phyloP scores from a whole-genome alignment of 1,140 invertebrate species.

The Lasioglossum baleicum region DNA sequence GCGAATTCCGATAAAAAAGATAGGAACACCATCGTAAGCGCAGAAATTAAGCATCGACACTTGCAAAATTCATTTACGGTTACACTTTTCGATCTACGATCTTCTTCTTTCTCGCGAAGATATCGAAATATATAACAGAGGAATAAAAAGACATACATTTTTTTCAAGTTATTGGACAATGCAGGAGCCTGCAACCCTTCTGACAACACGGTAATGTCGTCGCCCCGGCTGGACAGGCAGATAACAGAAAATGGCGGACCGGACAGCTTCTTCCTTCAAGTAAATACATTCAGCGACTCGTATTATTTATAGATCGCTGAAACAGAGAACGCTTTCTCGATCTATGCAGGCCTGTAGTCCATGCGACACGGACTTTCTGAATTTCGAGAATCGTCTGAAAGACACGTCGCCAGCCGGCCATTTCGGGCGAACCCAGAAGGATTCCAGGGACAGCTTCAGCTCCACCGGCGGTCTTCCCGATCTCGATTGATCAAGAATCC shows the following conservation, averaged over 20 bases:
- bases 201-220: constrained; percentile 34
- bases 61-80: too few species aligned
- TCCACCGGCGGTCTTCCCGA: constrained; percentile 42
- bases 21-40: too few species aligned
- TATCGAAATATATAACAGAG: too few species aligned
- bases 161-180: too few species aligned
- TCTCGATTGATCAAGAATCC: constrained; percentile 46
- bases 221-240: constrained; percentile 44
- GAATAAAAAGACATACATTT: too few species aligned
- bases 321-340: constrained; percentile 49
- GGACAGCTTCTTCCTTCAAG: constrained; percentile 65
- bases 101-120: too few species aligned
- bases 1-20: too few species aligned
- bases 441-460: constrained; percentile 40
- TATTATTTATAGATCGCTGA: too few species aligned
- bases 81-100: too few species aligned
- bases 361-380: constrained; percentile 63
- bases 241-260: constrained; percentile 48
- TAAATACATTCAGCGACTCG: constrained; percentile 60
- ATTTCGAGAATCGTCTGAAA: constrained; percentile 63
- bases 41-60: too few species aligned
- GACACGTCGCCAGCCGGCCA: constrained; percentile 49
- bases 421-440: constrained; percentile 52
- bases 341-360: constrained; percentile 62
- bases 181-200: constrained; percentile 29